Evolutionary conservation across 2,797 vertebrate genomes (phyloP).

Genomic region (Sylvilagus floridanus): DNA sequence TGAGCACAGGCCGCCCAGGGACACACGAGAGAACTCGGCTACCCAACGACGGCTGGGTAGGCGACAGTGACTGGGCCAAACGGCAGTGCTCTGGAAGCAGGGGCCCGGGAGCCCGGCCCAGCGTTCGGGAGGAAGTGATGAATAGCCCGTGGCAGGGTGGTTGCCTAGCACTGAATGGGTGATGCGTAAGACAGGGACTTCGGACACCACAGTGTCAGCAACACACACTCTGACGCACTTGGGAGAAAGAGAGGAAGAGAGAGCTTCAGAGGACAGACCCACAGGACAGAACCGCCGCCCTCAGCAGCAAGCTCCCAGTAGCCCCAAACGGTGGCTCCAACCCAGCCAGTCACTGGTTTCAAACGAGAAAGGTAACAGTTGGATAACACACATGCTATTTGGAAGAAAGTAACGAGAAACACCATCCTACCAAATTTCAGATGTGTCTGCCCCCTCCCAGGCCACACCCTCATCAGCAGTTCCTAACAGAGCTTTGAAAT

Average conservation of each 20-base stretch:
- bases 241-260: not conserved
- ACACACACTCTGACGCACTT: not conserved
- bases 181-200: not conserved
- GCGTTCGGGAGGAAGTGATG: not conserved
- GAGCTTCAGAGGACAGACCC: not conserved
- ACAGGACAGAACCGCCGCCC: no score
- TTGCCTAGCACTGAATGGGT: not conserved
- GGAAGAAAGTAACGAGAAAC: constrained; percentile 48
- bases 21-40: not conserved
- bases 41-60: not conserved
- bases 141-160: not conserved
- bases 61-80: not conserved
- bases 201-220: not conserved
- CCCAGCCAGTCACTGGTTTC: constrained; percentile 74
- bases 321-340: not conserved
- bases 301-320: no score
- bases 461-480: not conserved
- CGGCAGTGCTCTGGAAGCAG: no score
- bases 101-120: not conserved
- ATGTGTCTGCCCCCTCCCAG: constrained; percentile 18
- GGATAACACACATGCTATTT: not conserved
- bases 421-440: not conserved
- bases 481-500: constrained; percentile 58
- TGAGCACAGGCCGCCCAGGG: no score
- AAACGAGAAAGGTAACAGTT: constrained; percentile 53